These are phyloP conservation scores for Drosophila lutescens DNA, from an alignment of 2,888 invertebrate genomes.

Conservation along the genomic window DNA sequence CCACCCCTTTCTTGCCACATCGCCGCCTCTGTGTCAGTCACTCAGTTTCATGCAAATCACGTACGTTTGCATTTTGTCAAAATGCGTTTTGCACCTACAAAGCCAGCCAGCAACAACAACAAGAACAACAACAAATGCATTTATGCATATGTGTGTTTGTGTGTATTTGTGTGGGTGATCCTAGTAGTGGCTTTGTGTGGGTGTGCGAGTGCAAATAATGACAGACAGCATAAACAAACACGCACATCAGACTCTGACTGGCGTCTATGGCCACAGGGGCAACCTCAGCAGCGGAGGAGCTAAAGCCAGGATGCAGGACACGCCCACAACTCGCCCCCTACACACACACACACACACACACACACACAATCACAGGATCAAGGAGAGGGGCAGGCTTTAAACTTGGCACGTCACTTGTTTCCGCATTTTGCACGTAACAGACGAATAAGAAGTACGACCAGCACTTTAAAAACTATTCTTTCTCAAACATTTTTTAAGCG, in stretches of 20 bases:
- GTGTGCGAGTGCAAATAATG: conserved; percentile 67
- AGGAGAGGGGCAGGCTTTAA: conserved; percentile 12
- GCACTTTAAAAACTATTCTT: conserved; percentile 1
- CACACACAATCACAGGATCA: not conserved
- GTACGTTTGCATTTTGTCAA: conserved; percentile 77
- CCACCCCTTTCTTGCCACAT: not conserved
- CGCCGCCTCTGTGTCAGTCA: conserved; percentile 16
- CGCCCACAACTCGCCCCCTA: conserved; percentile 13
- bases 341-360: not conserved
- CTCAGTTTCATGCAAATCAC: conserved; percentile 71
- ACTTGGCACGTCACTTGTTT: conserved; percentile 71
- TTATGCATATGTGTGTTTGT: conserved; percentile 7
- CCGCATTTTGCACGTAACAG: conserved; percentile 72
- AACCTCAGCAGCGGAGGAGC: conserved; percentile 47
- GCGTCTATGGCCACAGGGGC: conserved; percentile 57
- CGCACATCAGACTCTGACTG: conserved; percentile 66
- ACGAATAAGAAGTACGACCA: conserved; percentile 40
- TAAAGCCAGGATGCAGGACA: conserved; percentile 30
- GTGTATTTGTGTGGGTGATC: conserved; percentile 6
- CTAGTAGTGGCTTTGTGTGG: conserved; percentile 10
- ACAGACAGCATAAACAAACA: conserved; percentile 79
- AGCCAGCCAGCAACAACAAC: conserved; percentile 21
- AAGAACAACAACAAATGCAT: conserved; percentile 49
- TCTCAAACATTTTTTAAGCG: not conserved
- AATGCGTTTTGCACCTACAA: conserved; percentile 76